These are phyloP conservation scores for Verasper variegatus DNA, from an alignment of 2,113 vertebrate genomes.

Conservation along the genomic window DNA sequence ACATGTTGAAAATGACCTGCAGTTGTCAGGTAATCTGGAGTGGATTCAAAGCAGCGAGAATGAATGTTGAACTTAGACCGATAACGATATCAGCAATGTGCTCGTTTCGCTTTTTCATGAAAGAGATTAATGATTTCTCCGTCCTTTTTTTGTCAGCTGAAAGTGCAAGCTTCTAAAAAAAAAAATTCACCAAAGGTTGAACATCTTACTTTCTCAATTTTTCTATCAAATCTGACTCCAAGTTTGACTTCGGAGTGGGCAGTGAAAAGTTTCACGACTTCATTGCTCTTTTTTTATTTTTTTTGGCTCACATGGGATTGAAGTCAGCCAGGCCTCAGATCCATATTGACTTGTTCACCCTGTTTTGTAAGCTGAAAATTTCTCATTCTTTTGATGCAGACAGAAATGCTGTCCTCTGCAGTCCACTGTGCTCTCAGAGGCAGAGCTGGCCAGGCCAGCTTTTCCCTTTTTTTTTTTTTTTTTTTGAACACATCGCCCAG, in stretches of 20 bases:
- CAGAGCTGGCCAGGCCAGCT: constrained; percentile 53
- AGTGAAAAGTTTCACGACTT: constrained; percentile 69
- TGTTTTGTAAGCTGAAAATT: constrained; percentile 79
- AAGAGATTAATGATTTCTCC: constrained; percentile 60
- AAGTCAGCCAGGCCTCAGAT: constrained; percentile 74
- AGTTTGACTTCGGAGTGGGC: constrained; percentile 65
- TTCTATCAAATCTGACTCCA: constrained; percentile 69
- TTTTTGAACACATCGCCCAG: constrained; percentile 74
- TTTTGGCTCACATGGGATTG: constrained; percentile 60
- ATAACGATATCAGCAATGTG: constrained; percentile 61
- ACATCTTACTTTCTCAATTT: constrained; percentile 1
- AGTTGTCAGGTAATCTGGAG: constrained; percentile 55
- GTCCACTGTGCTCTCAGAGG: constrained; percentile 74
- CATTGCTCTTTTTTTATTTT: constrained; percentile 38
- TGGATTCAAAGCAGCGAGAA: constrained; percentile 55
- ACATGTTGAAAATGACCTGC: background rate
- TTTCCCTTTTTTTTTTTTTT: constrained; percentile 36
- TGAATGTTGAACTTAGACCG: constrained; percentile 53
- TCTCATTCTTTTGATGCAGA: constrained; percentile 78
- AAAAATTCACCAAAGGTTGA: constrained; percentile 54
- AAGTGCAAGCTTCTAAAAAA: constrained; percentile 51
- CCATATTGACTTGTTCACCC: constrained; percentile 73
- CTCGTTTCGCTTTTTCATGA: constrained; percentile 58
- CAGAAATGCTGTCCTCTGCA: constrained; percentile 81
- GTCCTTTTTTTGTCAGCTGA: constrained; percentile 55